These are phyloP conservation scores for Empidonax traillii DNA, from an alignment of 2,113 vertebrate genomes.

Conservation along the genomic window DNA sequence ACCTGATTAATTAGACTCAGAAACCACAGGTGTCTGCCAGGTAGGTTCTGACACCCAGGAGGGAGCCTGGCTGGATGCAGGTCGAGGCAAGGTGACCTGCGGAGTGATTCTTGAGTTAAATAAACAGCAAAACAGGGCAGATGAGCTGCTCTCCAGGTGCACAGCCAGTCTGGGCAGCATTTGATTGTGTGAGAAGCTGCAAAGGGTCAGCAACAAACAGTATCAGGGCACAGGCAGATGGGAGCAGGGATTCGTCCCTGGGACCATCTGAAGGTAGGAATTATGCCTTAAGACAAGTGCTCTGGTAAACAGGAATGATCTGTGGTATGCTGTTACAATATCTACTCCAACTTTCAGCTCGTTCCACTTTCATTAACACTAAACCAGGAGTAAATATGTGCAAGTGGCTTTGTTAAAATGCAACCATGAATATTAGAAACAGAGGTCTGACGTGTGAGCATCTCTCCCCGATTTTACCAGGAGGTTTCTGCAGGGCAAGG, in stretches of 20 bases:
- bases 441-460: background rate
- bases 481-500: background rate
- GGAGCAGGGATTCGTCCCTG: background rate
- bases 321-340: rapidly evolving
- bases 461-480: background rate
- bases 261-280: background rate
- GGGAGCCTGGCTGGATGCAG: background rate
- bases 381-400: background rate
- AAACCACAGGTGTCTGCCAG: background rate
- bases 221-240: background rate
- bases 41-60: background rate
- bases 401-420: background rate
- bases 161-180: background rate
- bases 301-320: background rate
- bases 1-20: background rate
- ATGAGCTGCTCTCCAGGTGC: background rate
- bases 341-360: background rate
- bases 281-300: background rate
- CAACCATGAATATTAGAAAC: background rate
- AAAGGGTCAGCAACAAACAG: background rate
- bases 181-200: background rate
- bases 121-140: background rate
- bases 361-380: background rate
- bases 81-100: rapidly evolving
- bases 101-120: background rate